Evolutionary conservation across 2,888 invertebrate genomes (phyloP).

Genomic region (Anagyrus pseudococci): DNA sequence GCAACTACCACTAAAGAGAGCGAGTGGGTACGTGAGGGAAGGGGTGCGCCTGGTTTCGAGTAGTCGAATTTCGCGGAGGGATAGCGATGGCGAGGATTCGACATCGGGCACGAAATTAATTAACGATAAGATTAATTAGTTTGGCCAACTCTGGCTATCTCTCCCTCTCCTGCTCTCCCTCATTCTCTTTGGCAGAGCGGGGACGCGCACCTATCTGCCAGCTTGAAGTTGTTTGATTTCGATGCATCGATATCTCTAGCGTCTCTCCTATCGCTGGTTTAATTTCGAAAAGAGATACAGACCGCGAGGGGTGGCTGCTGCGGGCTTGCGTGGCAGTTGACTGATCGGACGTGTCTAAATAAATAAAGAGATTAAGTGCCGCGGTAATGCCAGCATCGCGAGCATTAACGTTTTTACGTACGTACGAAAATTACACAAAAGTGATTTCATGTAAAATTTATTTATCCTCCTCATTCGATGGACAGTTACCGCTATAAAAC

Average conservation of each 20-base stretch:
- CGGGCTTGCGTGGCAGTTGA: too few species aligned
- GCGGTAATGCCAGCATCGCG: too few species aligned
- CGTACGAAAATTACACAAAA: too few species aligned
- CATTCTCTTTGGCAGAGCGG: neutral
- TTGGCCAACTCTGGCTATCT: slow-evolving; percentile 22
- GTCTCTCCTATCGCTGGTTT: neutral
- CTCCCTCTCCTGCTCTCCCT: too few species aligned
- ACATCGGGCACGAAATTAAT: slow-evolving; percentile 52
- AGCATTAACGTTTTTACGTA: too few species aligned
- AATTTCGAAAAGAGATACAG: slow-evolving; percentile 19
- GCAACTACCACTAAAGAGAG: slow-evolving; percentile 10
- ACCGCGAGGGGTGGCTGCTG: neutral
- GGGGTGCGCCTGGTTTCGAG: neutral
- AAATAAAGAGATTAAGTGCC: neutral
- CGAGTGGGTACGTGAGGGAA: neutral
- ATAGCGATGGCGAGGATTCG: slow-evolving; percentile 16
- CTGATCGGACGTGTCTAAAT: neutral
- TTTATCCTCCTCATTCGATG: too few species aligned
- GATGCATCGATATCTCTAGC: slow-evolving; percentile 23
- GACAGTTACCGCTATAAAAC: too few species aligned
- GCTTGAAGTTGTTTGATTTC: slow-evolving; percentile 16
- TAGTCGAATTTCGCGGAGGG: neutral
- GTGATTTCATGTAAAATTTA: too few species aligned
- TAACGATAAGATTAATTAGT: slow-evolving; percentile 59
- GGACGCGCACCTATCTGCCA: too few species aligned